Conservation (phyloP, 2,888 invertebrate species). For the Clusia tigrina region DNA sequence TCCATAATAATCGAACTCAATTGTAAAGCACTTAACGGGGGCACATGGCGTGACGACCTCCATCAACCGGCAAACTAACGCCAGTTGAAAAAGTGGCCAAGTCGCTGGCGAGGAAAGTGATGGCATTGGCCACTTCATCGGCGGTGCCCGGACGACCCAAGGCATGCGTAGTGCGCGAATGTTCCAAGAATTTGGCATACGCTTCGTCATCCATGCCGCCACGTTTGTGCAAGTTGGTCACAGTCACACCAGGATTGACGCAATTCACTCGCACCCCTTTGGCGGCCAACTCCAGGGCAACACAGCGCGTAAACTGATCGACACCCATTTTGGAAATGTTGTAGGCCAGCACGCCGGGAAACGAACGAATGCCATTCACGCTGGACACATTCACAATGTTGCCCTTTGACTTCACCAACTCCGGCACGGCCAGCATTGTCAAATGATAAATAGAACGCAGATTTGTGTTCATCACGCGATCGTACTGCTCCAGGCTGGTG, state of each 20-base stretch:
- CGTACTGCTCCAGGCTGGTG: slow-evolving; percentile 83
- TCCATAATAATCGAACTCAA: no score
- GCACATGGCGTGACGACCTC: slow-evolving; percentile 69
- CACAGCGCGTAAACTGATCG: slow-evolving; percentile 92
- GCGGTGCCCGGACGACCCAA: slow-evolving; percentile 84
- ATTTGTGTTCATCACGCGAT: slow-evolving; percentile 86
- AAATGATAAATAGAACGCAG: slow-evolving; percentile 79
- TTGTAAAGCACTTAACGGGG: slow-evolving; percentile 65
- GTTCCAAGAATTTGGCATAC: slow-evolving; percentile 82
- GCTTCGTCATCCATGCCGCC: slow-evolving; percentile 79
- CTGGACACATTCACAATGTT: slow-evolving; percentile 94
- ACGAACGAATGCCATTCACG: slow-evolving; percentile 86
- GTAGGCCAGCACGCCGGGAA: slow-evolving; percentile 89
- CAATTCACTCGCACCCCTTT: slow-evolving; percentile 87
- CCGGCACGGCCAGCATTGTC: slow-evolving; percentile 84
- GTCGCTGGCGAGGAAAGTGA: slow-evolving; percentile 88
- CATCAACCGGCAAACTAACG: slow-evolving; percentile 76
- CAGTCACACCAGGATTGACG: slow-evolving; percentile 92
- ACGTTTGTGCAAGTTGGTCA: slow-evolving; percentile 84
- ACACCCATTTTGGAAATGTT: slow-evolving; percentile 91
- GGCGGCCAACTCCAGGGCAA: slow-evolving; percentile 81
- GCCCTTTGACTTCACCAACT: slow-evolving; percentile 80
- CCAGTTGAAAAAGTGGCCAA: slow-evolving; percentile 76
- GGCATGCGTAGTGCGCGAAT: slow-evolving; percentile 85
- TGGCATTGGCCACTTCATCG: slow-evolving; percentile 86